Evolutionary conservation across 2,888 invertebrate genomes (phyloP), one percentile per base, ranked within the genome.

Genomic region (Pollenia angustigena): DNA sequence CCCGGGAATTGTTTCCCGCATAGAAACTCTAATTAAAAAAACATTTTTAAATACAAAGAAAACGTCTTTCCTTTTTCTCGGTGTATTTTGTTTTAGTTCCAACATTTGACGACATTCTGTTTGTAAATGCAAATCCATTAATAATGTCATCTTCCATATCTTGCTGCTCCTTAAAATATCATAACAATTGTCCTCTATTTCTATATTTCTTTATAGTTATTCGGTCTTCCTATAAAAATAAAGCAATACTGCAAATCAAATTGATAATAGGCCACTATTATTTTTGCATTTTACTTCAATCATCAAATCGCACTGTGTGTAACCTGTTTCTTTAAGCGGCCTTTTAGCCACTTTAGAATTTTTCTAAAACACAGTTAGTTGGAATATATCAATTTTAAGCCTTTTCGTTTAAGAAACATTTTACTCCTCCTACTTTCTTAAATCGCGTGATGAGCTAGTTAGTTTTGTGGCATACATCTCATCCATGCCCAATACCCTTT

Each of bases 221-320:
- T 56, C 11, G 32, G 4, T 32, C 12, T 14, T 9, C 18, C 6
- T 18, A 0, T 18, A 56, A n/a, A 16, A 64, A 46, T 52, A 44
- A 16, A 50, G 7, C 54, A 60, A 23, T 9, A 23, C 23, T 48
- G 23, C 16, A 58, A 68, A 52, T 81, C 74, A 44, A 58, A 68
- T 58, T 84, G 90, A 90, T 92, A 91, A 91, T 92, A 91, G 91
- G 90, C 91, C 91, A 91, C 50, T 44, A 3, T 32, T 46, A n/a
- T 11, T 12, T 56, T 66, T 4, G 1, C 23, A 44, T 72, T 78
- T 68, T 18, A 18, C 50, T 71, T 50, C 69, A 52, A 40, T 66
- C 66, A 58, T 75, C 64, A 23, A 23, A 79, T 89, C 90, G 90
- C 90, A 89, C 87, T 88, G 88, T 84, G 83, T 89, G 88, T 90